Conservation (phyloP, 2,113 vertebrate genomes). For the Thymallus thymallus region DNA sequence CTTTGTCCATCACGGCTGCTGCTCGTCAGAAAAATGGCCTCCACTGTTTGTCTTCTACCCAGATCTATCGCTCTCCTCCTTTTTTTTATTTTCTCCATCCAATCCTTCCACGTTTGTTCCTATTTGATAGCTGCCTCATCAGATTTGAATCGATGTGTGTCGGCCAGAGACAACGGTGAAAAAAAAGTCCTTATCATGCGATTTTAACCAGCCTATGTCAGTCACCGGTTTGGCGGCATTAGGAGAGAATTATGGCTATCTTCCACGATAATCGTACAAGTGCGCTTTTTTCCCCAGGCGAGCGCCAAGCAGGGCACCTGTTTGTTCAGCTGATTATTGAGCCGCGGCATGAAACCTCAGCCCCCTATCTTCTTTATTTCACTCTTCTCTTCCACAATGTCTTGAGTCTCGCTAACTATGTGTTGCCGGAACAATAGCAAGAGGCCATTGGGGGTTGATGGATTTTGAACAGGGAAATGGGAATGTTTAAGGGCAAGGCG, state of each 20-base stretch:
- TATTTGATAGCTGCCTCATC: slow-evolving; percentile 51
- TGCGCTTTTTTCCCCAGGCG: slow-evolving; percentile 33
- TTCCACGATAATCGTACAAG: slow-evolving; percentile 78
- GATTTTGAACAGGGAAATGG: slow-evolving; percentile 46
- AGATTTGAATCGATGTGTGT: slow-evolving; percentile 57
- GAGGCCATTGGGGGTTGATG: slow-evolving; percentile 51
- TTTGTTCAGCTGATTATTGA: slow-evolving; percentile 77
- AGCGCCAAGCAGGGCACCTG: slow-evolving; percentile 61
- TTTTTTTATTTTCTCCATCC: slow-evolving; percentile 19
- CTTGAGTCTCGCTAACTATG: slow-evolving; percentile 7
- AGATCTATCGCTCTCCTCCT: slow-evolving; percentile 57
- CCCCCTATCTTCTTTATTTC: slow-evolving; percentile 19
- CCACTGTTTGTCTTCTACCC: slow-evolving; percentile 60
- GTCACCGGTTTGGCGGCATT: slow-evolving; percentile 63
- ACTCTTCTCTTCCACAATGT: slow-evolving; percentile 21
- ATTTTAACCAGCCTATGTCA: slow-evolving; percentile 70
- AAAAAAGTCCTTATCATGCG: slow-evolving; percentile 55
- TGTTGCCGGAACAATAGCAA: slow-evolving; percentile 11
- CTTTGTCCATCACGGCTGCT: slow-evolving; percentile 44
- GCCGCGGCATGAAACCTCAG: slow-evolving; percentile 55
- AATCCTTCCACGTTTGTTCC: slow-evolving; percentile 39
- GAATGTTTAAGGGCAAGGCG: slow-evolving; percentile 47
- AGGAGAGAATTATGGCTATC: slow-evolving; percentile 76
- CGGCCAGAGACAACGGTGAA: not conserved
- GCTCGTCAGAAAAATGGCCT: slow-evolving; percentile 49